Base-by-base conservation (phyloP, 2,113 vertebrate genomes). In the Odocoileus hemionus region DNA sequence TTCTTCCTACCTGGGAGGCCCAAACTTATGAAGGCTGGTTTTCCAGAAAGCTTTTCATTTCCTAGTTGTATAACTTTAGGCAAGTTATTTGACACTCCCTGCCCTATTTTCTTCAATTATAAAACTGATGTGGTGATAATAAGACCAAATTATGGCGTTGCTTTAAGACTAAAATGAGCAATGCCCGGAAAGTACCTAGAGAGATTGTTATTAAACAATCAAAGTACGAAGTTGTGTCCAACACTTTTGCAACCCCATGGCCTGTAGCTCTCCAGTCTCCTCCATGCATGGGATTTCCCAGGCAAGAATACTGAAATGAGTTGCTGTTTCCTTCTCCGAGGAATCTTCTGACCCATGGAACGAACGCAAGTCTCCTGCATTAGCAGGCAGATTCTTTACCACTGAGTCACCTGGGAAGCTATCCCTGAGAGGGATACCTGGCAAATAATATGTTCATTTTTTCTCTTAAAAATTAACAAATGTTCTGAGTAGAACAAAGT, bases 361-460 rank as follows among this genome's bases (percentile, higher is more conserved):
- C 0, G 12, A 43, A 76, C 23, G 39, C 39, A 43, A 43, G 39
- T 43, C 39, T 43, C 39, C 70, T 76, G 23, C 70, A 26, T 43
- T 76, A 39, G 39, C 39, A 76, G 70, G 23, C 3, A 43, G 39
- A 76, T 43, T 76, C 12, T 14, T 43, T 76, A 76, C 70, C 12
- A 76, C 23, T 26, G 70, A 76, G 70, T 15, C 70, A 43, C 23
- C 21, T 76, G 12, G 39, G 39, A 76, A 26, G 70, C 39, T 43
- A 26, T 45, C 45, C 45, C 89, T 93, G 96, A 91, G 55, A 85
- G 80, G 47, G 91, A 70, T 45, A 47, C 28, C 58, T 87, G 25
- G 50, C 43, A 82, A 95, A 82, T 60, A 86, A 87, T 94, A 3
- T 83, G 33, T 88, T 95, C 86, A 88, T 94, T 98, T 54, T 90